Evolutionary conservation across 2,888 invertebrate genomes (phyloP).

Genomic region (Aporophyla lueneburgensis): DNA sequence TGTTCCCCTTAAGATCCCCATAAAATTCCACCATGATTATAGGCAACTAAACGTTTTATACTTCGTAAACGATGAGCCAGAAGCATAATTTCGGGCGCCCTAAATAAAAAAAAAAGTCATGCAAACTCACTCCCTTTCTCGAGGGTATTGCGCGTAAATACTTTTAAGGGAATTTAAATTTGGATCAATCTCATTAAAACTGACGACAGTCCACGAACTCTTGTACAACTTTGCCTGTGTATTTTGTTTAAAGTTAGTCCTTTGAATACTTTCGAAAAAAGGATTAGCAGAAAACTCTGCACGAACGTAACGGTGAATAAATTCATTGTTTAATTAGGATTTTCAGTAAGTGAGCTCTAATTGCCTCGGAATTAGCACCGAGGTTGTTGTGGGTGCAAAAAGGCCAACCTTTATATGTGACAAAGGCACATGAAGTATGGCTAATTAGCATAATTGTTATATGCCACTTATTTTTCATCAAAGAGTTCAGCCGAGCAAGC

Average conservation of each 20-base stretch:
- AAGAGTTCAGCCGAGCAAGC: constrained; percentile 54
- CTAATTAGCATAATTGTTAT: constrained; percentile 66
- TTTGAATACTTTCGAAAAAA: constrained; percentile 57
- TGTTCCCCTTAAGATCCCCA: constrained; percentile 19
- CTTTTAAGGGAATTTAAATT: constrained; percentile 73
- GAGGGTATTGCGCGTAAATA: constrained; percentile 56
- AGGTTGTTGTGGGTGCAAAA: constrained; percentile 33
- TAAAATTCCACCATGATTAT: constrained; percentile 43
- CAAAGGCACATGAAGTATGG: constrained; percentile 57
- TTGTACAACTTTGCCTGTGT: constrained; percentile 68
- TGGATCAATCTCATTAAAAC: constrained; percentile 81
- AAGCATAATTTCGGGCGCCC: constrained; percentile 32
- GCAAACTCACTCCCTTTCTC: constrained; percentile 38
- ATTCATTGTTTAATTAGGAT: constrained; percentile 55
- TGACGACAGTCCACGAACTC: constrained; percentile 73
- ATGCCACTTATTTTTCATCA: constrained; percentile 58
- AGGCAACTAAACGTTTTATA: constrained; percentile 53
- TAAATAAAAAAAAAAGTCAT: constrained; percentile 48
- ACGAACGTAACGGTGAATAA: constrained; percentile 16
- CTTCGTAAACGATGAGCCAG: constrained; percentile 42
- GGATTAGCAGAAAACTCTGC: constrained; percentile 36
- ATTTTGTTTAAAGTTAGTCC: constrained; percentile 69
- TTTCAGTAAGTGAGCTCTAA: constrained; percentile 38
- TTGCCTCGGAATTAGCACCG: constrained; percentile 36
- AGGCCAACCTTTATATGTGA: constrained; percentile 27